These are phyloP conservation scores for Chaetodon trifasciatus DNA, from an alignment of 2,797 vertebrate species.

Conservation along the genomic window DNA sequence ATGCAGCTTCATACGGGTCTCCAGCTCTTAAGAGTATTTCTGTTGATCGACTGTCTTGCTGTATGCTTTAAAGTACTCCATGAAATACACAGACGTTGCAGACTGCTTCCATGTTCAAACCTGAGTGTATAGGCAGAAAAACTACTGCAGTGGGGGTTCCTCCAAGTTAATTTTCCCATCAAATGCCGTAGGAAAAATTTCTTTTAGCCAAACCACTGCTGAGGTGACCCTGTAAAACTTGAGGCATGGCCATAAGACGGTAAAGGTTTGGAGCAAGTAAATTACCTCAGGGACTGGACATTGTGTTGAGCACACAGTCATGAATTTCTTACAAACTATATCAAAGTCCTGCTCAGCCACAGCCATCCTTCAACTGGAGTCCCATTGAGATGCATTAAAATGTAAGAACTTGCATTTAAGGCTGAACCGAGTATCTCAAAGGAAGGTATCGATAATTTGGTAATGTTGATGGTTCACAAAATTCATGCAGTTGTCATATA, in stretches of 20 bases:
- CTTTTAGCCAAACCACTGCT: conserved; percentile 46
- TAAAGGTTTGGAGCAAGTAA: conserved; percentile 64
- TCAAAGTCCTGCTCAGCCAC: conserved; percentile 70
- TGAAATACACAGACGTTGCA: conserved; percentile 50
- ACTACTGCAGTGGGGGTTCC: conserved; percentile 52
- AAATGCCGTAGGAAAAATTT: conserved; percentile 43
- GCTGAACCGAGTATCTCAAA: conserved; percentile 68
- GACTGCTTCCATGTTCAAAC: conserved; percentile 50
- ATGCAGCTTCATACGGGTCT: conserved; percentile 30
- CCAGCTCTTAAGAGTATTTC: conserved; percentile 21
- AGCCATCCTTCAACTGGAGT: conserved; percentile 60
- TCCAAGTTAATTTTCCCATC: conserved; percentile 65
- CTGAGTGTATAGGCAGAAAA: conserved; percentile 42
- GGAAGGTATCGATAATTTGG: conserved; percentile 66
- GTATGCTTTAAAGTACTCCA: conserved; percentile 31
- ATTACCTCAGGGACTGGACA: conserved; percentile 67
- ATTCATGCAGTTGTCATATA: conserved; percentile 60
- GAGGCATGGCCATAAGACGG: conserved; percentile 51
- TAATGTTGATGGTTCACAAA: conserved; percentile 54
- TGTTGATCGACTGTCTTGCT: conserved; percentile 35
- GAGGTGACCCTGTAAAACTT: conserved; percentile 63
- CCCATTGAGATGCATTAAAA: conserved; percentile 75
- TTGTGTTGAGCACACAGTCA: conserved; percentile 66
- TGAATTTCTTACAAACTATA: conserved; percentile 75
- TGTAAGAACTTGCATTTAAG: conserved; percentile 64